Base-by-base conservation (phyloP, 2,888 invertebrate genomes). In the Coecobrya sp. region DNA sequence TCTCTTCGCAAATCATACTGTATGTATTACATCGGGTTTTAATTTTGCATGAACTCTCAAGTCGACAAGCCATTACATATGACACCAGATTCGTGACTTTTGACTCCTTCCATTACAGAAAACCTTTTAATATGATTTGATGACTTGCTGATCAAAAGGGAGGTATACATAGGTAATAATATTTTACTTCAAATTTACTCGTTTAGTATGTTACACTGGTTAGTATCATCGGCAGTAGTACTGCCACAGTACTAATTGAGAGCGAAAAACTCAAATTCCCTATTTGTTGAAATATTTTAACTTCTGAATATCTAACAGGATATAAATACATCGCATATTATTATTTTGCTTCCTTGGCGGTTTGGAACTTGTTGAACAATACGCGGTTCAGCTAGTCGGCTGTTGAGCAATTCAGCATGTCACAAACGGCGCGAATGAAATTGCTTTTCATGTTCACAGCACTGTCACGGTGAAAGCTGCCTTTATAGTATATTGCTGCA, bases 331-430 rank as follows among this genome's bases (percentile, higher is more conserved):
- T 4, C 36, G 2, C 52, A 52, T 52, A 19, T 1, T 19, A 19
- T 59, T 10, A 8, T 62, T 16, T 70, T 42, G 1, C 11, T 73
- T 73, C 11, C 22, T 22, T 11, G 8, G 19, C 13, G 22, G 13
- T 70, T 76, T 25, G 76, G 25, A 49, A 76, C 76, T 76, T 76
- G 76, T 76, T 76, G 76, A 76, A 49, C 76, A 49, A 76, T 76
- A 25, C 11, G 49, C 22, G 42, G 45, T 49, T 76, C 19, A 42
- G 22, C 36, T 42, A 0, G 70, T 73, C 70, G 70, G 42, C 8
- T 36, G 10, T 30, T 16, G 36, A 19, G 27, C 27, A 30, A 68
- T 13, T 68, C 30, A 27, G 36, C 16, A 68, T 73, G 13, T 36
- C n/a, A 42, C 16, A 73, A 42, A n/a, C n/a, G 36, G 1, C 19